A percentile compares a stretch with the other conserved stretches of the same genome.
Evolutionary conservation across 1,140 invertebrate species (phyloP).

Genomic region (Diorhabda sublineata): DNA sequence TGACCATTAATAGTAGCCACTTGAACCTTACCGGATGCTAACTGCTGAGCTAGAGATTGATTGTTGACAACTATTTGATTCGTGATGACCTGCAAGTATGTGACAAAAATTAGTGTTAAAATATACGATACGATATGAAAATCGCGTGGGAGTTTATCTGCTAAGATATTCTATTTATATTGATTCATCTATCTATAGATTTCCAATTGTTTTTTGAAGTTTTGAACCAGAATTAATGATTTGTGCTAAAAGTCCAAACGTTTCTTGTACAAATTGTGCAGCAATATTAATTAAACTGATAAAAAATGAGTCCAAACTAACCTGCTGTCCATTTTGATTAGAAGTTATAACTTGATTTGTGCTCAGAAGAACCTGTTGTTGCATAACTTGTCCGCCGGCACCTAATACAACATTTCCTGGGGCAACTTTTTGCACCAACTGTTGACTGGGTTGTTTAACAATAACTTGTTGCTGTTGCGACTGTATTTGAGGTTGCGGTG

Average conservation of each 20-base stretch:
- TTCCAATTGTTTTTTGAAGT: no score
- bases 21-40: slow-evolving; percentile 73
- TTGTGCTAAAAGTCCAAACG: no score
- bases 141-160: not conserved
- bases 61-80: slow-evolving; percentile 74
- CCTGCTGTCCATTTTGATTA: slow-evolving; percentile 38
- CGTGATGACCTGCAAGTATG: slow-evolving; percentile 50
- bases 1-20: slow-evolving; percentile 79
- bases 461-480: slow-evolving; percentile 30
- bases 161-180: no score
- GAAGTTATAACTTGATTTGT: slow-evolving; percentile 41
- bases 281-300: not conserved
- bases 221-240: no score
- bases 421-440: slow-evolving; percentile 36
- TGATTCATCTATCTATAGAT: no score
- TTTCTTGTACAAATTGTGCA: no score
- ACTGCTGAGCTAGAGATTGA: slow-evolving; percentile 67
- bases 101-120: slow-evolving; percentile 4
- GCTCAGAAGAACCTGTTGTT: slow-evolving; percentile 41
- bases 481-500: slow-evolving; percentile 12
- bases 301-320: slow-evolving; percentile 12
- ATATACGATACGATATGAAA: not conserved
- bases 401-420: slow-evolving; percentile 32
- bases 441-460: slow-evolving; percentile 24
- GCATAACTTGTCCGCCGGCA: slow-evolving; percentile 33